These are phyloP conservation scores for cat (Felis catus) DNA, from an alignment of 2,113 vertebrate species.

Conservation along the genomic window F.catus_Fca126_mat1.0 CM031424.1:92375001-92375500, in stretches of 20 bases:
- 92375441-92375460: neutral
- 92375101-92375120: neutral
- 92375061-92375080: too few relatives aligned
- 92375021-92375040: neutral
- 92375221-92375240: conserved; percentile 48
- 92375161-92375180: conserved; percentile 51
- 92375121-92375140: conserved; percentile 39
- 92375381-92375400: neutral
- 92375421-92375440: neutral
- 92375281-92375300: conserved; percentile 82
- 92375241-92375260: neutral
- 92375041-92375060: neutral
- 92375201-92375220: neutral
- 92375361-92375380: neutral
- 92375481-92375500: neutral
- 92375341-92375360: conserved; percentile 70
- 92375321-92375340: conserved; percentile 78
- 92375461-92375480: neutral
- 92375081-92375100: neutral
- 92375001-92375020: neutral
- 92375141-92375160: neutral
- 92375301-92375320: conserved; percentile 83
- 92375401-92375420: neutral
- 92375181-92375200: neutral
- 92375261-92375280: neutral